phyloP scores from a whole-genome alignment of 64 coral and sea anemone species.

The Astreopora myriophthalma region DNA sequence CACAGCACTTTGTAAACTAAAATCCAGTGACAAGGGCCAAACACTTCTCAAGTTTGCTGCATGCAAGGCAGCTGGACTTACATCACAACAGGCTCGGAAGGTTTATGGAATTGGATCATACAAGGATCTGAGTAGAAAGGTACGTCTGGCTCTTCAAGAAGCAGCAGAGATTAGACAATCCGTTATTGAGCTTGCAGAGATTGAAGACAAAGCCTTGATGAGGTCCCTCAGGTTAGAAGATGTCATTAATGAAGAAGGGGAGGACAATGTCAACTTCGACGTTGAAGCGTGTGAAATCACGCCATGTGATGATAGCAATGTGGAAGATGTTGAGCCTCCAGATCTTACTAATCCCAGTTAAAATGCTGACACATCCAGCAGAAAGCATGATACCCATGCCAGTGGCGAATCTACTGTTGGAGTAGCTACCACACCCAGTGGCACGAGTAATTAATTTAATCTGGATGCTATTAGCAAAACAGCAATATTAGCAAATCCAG shows the following conservation, averaged over 20 bases:
- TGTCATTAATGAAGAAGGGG: neutral
- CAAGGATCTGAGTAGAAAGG: conserved; percentile 4
- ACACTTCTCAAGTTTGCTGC: conserved; percentile 43
- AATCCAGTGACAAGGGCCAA: conserved; percentile 51
- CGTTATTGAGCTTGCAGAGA: conserved; percentile 13
- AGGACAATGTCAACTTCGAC: conserved; percentile 1
- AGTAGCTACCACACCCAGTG: neutral
- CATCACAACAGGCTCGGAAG: conserved; percentile 34
- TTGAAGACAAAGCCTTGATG: conserved; percentile 25
- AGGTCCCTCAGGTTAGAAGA: neutral
- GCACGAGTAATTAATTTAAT: neutral
- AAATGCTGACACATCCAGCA: neutral
- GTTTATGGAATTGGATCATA: conserved; percentile 52
- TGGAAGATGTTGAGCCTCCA: neutral
- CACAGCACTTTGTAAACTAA: conserved; percentile 52
- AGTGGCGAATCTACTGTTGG: neutral
- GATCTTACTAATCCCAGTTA: neutral
- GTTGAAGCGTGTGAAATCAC: conserved; percentile 1
- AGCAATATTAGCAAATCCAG: neutral
- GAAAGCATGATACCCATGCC: too few species aligned
- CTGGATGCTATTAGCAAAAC: neutral
- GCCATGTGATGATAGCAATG: neutral
- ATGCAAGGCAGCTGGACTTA: conserved; percentile 8
- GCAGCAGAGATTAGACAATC: conserved; percentile 9
- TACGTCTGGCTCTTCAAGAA: conserved; percentile 18